Percentiles rank a stretch among this genome's conserved stretches.
These are phyloP conservation scores for Drosophila monieri DNA, from an alignment of 2,888 invertebrate genomes.

Conservation along the genomic window DNA sequence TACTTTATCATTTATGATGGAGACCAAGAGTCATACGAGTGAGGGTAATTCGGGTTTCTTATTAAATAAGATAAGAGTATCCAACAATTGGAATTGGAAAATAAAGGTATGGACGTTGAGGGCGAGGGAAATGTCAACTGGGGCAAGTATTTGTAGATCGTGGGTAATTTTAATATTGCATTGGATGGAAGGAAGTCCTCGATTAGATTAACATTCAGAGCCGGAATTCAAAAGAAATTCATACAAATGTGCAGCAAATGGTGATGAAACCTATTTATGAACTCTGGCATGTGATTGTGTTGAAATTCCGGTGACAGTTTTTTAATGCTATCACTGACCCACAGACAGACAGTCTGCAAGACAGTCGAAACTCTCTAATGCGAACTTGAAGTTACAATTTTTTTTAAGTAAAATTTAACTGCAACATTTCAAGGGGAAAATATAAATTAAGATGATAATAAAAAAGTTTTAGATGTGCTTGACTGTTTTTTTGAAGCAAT, in stretches of 20 bases:
- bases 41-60: slow-evolving; percentile 45
- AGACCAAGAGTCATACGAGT: background rate
- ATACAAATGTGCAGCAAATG: slow-evolving; percentile 16
- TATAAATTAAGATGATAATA: background rate
- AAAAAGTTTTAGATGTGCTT: background rate
- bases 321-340: slow-evolving; percentile 32
- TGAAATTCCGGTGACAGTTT: slow-evolving; percentile 6
- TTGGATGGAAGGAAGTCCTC: slow-evolving; percentile 42
- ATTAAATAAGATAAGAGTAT: slow-evolving; percentile 61
- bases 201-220: slow-evolving; percentile 61
- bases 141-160: slow-evolving; percentile 25
- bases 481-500: background rate
- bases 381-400: background rate
- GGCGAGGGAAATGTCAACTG: background rate
- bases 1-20: slow-evolving; percentile 4
- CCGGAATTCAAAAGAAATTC: slow-evolving; percentile 38
- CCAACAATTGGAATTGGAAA: slow-evolving; percentile 40
- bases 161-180: slow-evolving; percentile 50
- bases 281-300: background rate
- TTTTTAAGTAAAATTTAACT: background rate
- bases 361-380: background rate
- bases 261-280: slow-evolving; percentile 27
- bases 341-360: slow-evolving; percentile 16
- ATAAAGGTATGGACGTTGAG: slow-evolving; percentile 28
- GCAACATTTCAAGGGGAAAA: background rate